Conservation (phyloP, 2,113 vertebrate species). For the Peromyscus polionotus region DNA sequence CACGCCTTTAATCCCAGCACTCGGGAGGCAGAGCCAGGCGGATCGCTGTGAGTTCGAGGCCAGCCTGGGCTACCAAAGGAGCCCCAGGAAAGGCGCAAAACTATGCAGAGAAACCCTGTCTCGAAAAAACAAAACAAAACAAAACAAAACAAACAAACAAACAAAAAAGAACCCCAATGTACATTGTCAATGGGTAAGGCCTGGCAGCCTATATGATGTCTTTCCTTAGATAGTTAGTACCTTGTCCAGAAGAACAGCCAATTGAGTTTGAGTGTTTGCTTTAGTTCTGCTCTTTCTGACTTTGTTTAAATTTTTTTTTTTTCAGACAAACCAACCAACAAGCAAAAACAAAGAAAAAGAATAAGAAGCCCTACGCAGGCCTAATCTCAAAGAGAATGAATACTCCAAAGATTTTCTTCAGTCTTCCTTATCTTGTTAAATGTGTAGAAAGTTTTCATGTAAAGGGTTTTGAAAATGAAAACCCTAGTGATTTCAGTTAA, state of each 20-base stretch:
- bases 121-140: no score
- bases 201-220: accelerated
- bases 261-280: background rate
- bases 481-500: background rate
- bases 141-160: no score
- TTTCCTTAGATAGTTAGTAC: background rate
- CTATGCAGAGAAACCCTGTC: no score
- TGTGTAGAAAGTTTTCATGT: background rate
- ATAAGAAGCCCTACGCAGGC: background rate
- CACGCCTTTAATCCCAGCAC: no score
- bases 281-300: background rate
- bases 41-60: no score
- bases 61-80: no score
- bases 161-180: background rate
- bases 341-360: background rate
- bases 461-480: background rate
- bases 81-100: no score
- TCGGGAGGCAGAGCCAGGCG: no score
- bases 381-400: background rate
- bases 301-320: background rate
- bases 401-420: background rate
- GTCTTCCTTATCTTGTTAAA: background rate
- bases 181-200: background rate
- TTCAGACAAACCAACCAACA: background rate
- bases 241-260: background rate